Evolutionary conservation across 2,888 invertebrate species (phyloP), one percentile per base, ranked within the genome.

Genomic region (Dromius quadrimaculatus): DNA sequence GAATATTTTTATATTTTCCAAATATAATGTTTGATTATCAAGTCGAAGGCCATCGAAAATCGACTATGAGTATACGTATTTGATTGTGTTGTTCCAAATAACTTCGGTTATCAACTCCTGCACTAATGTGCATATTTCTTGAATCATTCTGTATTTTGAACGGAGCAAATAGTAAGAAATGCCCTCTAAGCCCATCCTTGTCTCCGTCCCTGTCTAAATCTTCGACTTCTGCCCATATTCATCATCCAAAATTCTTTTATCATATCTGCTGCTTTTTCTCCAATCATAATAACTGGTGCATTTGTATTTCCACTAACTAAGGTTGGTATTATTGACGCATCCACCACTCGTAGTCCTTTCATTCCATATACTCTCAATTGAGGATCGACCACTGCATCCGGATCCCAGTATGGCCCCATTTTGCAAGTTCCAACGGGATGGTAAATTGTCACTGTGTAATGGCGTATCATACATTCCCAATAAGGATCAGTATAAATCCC

Each of bases 381-480:
- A 1, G 91, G 88, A 79, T 94, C 93, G 0, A 94, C 94, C 0
- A 94, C 94, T 0, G 94, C 94, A 3, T 89, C 89, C 9, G 87
- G 86, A 77, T 94, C 94, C 91, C 92, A 93, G 75, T 89, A 90
- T 0, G 94, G 94, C 0, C 94, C 95, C 95, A 95, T 95, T 79
- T 94, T 94, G 45, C 91, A 92, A 0, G 94, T 95, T 0, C 94
- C 94, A 0, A 92, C 90, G 0, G 94, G 94, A 83, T 94, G 94
- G 77, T 94, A 94, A 61, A 94, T 92, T 0, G 94, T 94, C 3
- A 89, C 90, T 0, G 93, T 91, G 74, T 93, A 94, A 38, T 92
- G 88, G 6, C 92, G 83, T 15, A 94, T 92, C 92, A 94, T 92
- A 76, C 95, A 95, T 78, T 94, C 94, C 90, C 93, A 94, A 78